Base-by-base conservation (phyloP, 2,113 vertebrate species). In the Toxotes jaculatrix region DNA sequence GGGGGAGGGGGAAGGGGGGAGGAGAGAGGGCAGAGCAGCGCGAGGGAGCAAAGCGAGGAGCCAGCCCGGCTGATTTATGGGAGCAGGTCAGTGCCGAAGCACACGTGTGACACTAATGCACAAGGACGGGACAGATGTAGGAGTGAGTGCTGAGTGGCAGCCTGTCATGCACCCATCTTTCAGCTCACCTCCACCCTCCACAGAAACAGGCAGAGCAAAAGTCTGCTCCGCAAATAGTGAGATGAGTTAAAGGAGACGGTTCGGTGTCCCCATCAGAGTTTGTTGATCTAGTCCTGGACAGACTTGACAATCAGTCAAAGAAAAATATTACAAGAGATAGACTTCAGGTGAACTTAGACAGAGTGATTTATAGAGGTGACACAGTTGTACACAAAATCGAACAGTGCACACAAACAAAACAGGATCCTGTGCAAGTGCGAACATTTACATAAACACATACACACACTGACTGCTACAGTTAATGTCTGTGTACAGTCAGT, bases 51-150 rank as follows among this genome's bases (percentile, higher is more conserved):
- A 55, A 60, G 67, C 59, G 49, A 79, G 65, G 56, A 77, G 75
- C 59, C 36, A 40, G 69, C 71, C 53, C 1, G 4, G 59, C 73
- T 93, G 91, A 92, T 94, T 91, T 86, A 90, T 85, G 85, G 80
- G 83, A 82, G 82, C 78, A 79, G 91, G 92, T 92, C 90, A 90
- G 81, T 61, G 76, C 70, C 59, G 36, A 68, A 62, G 91, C 83
- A 70, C 79, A 79, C 59, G 16, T 84, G 90, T 92, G 90, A 94
- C 83, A 79, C 75, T 90, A 91, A 94, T 90, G 88, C 89, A 90
- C 83, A 90, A 93, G 86, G 92, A 94, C 86, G 47, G 84, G 89
- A 92, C 92, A 89, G 90, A 91, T 89, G 90, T 89, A 81, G 74
- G 59, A 83, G 75, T 23, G 83, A 91, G 81, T 43, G 78, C 80